These are phyloP conservation scores for Karalla daura DNA, from an alignment of 2,797 vertebrate genomes.

Conservation along the genomic window DNA sequence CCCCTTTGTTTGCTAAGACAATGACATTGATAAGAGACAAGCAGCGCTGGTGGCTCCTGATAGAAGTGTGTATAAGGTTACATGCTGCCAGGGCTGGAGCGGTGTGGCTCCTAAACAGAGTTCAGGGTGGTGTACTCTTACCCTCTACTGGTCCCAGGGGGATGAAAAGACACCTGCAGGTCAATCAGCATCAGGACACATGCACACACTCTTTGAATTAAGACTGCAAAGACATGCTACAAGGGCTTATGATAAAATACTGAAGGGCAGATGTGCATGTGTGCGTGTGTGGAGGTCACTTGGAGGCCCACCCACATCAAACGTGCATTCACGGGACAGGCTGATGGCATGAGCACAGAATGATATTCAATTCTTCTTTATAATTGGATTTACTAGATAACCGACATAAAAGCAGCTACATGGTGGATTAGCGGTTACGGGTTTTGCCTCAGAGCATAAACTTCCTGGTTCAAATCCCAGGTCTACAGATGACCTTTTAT, in stretches of 20 bases:
- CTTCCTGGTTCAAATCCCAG: no score
- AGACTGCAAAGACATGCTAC: slow-evolving; percentile 21
- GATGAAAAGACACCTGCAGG: slow-evolving; percentile 53
- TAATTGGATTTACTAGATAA: not conserved
- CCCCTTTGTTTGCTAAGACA: slow-evolving; percentile 82
- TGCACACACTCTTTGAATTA: slow-evolving; percentile 59
- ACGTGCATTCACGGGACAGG: not conserved
- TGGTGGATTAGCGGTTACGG: no score
- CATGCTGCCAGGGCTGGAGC: slow-evolving; percentile 44
- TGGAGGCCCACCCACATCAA: slow-evolving; percentile 27
- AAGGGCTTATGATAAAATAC: slow-evolving; percentile 14
- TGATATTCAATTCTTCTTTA: not conserved
- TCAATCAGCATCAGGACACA: slow-evolving; percentile 72
- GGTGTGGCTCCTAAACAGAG: slow-evolving; percentile 55
- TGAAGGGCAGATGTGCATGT: slow-evolving; percentile 13
- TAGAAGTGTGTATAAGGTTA: slow-evolving; percentile 74
- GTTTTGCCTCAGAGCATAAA: no score
- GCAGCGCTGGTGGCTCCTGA: slow-evolving; percentile 60
- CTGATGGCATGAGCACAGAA: not conserved
- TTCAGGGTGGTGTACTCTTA: slow-evolving; percentile 53
- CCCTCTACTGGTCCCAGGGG: slow-evolving; percentile 46
- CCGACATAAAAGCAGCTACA: not conserved
- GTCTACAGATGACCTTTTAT: no score
- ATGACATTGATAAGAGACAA: slow-evolving; percentile 77
- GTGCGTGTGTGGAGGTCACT: slow-evolving; percentile 37